A percentile compares a stretch with the other conserved stretches of the same genome.
These are phyloP conservation scores for Anser brachyrhynchus DNA, from an alignment of 2,113 vertebrate genomes.

Conservation along the genomic window DNA sequence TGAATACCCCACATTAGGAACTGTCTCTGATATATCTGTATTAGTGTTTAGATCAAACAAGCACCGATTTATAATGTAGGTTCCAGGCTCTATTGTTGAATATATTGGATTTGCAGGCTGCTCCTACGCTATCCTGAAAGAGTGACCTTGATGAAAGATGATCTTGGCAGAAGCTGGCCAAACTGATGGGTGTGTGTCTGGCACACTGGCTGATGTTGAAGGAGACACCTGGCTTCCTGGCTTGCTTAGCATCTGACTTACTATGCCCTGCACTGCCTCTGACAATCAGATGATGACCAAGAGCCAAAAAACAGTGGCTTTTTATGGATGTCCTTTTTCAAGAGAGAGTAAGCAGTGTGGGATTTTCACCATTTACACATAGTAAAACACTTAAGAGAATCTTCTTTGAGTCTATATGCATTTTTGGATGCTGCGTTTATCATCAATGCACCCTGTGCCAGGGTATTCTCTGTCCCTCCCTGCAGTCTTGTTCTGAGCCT, in stretches of 20 bases:
- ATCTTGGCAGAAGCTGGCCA: background rate
- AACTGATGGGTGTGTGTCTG: background rate
- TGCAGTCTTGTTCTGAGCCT: background rate
- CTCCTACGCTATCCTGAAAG: background rate
- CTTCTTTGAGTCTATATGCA: background rate
- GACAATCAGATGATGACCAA: background rate
- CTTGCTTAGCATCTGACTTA: background rate
- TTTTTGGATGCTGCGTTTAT: background rate
- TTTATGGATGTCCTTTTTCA: background rate
- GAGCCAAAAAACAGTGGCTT: background rate
- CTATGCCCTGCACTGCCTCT: background rate
- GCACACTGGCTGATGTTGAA: background rate
- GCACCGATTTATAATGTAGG: background rate
- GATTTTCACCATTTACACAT: background rate
- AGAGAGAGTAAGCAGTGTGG: background rate
- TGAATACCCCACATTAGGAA: background rate
- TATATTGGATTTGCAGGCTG: background rate
- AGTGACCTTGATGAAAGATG: background rate
- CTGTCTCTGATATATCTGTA: background rate
- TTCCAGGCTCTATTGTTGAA: background rate
- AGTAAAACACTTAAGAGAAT: background rate
- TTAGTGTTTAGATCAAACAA: background rate
- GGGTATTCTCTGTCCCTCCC: background rate
- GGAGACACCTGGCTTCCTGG: background rate
- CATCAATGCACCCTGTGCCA: background rate